Evolutionary conservation across 2,888 invertebrate species (phyloP).

Genomic region (Taphrorychus bicolor): DNA sequence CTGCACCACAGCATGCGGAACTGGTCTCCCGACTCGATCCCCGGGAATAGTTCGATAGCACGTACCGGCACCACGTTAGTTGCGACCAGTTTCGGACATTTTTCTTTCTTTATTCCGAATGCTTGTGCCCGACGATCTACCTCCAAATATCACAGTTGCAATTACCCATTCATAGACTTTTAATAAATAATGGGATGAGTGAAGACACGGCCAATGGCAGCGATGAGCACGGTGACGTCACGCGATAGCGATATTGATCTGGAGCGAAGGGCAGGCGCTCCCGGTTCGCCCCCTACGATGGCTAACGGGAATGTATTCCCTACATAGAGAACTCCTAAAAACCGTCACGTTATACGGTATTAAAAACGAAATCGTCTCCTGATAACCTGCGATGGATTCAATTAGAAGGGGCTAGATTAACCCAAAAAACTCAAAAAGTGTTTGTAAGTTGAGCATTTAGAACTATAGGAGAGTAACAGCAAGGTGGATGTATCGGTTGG

Average conservation of each 20-base stretch:
- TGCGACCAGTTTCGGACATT: slow-evolving; percentile 27
- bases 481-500: too few relatives aligned
- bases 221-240: slow-evolving; percentile 63
- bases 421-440: too few relatives aligned
- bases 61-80: slow-evolving; percentile 15
- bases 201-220: slow-evolving; percentile 62
- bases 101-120: slow-evolving; percentile 45
- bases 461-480: too few relatives aligned
- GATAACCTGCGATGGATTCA: neutral
- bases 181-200: slow-evolving; percentile 67
- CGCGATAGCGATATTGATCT: slow-evolving; percentile 63
- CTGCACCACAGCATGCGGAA: slow-evolving; percentile 36
- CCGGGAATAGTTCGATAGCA: neutral
- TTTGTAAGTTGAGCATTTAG: neutral
- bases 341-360: neutral
- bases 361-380: neutral
- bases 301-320: neutral
- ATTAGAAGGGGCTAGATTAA: neutral
- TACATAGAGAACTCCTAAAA: neutral
- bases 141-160: slow-evolving; percentile 59
- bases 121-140: slow-evolving; percentile 52
- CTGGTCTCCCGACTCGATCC: slow-evolving; percentile 4
- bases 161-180: slow-evolving; percentile 62
- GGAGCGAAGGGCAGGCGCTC: slow-evolving; percentile 49
- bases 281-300: slow-evolving; percentile 1